These are phyloP conservation scores for Andricus curvator DNA, from an alignment of 2,888 invertebrate genomes.

Conservation along the genomic window DNA sequence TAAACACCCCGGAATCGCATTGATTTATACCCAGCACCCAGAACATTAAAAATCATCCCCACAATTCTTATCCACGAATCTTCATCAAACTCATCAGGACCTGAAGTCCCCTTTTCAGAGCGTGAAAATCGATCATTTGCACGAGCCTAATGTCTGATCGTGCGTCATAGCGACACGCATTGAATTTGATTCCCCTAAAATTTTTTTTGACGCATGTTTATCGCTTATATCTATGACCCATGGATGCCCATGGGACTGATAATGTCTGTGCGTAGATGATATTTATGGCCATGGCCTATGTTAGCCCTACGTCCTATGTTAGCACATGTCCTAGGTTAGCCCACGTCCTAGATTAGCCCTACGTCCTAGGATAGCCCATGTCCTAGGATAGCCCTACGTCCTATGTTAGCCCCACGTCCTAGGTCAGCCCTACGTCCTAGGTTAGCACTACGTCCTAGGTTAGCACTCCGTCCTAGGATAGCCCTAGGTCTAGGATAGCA, in stretches of 20 bases:
- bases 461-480: too few species aligned
- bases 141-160: neutral
- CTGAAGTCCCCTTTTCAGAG: slow-evolving; percentile 10
- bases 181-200: neutral
- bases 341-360: too few species aligned
- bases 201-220: neutral
- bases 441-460: too few species aligned
- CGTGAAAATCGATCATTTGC: slow-evolving; percentile 29
- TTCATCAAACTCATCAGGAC: slow-evolving; percentile 3
- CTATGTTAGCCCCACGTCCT: too few species aligned
- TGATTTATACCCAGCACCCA: neutral
- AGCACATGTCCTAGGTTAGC: too few species aligned
- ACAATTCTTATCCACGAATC: slow-evolving; percentile 1
- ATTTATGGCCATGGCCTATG: too few species aligned
- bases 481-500: too few species aligned
- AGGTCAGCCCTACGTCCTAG: too few species aligned
- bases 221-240: neutral
- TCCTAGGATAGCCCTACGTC: too few species aligned
- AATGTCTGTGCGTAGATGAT: neutral
- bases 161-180: neutral
- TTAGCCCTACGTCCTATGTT: too few species aligned
- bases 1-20: neutral
- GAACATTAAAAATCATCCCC: neutral
- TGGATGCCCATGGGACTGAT: neutral
- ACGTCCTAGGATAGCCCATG: too few species aligned